phyloP scores from a whole-genome alignment of 2,113 vertebrate species.

The Prochilodus magdalenae region DNA sequence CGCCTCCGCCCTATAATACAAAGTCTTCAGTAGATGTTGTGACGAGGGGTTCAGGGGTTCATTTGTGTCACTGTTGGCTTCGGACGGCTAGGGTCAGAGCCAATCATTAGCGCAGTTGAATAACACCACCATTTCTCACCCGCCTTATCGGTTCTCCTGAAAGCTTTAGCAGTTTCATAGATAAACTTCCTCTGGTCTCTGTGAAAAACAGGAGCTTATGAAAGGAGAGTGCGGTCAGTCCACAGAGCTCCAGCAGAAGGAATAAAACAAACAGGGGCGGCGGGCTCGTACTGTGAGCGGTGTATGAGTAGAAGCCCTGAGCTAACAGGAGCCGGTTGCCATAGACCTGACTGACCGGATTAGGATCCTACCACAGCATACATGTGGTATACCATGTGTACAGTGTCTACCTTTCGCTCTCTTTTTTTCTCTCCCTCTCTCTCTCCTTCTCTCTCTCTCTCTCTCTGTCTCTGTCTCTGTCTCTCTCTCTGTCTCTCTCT shows the following conservation, averaged over 20 bases:
- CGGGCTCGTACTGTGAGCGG: neutral
- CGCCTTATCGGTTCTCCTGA: conserved; percentile 13
- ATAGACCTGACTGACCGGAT: neutral
- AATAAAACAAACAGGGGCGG: neutral
- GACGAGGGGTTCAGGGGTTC: no score
- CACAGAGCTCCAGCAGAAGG: neutral
- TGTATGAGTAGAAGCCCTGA: no score
- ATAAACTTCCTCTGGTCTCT: neutral
- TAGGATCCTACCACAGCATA: no score
- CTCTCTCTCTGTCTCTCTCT: neutral
- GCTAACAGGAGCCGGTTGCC: neutral
- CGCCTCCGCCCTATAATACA: neutral
- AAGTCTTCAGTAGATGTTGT: neutral
- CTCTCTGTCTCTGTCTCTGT: no score
- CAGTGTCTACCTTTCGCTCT: no score
- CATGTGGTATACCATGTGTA: no score
- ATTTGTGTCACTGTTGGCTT: no score
- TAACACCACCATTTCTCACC: conserved; percentile 2
- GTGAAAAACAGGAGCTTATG: neutral
- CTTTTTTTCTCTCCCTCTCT: neutral
- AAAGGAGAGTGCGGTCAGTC: neutral
- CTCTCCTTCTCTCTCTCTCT: neutral
- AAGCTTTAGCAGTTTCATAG: neutral
- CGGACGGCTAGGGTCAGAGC: neutral
- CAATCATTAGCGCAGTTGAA: conserved; percentile 24